phyloP scores from a whole-genome alignment of 1,140 invertebrate genomes.

The Periplaneta americana region DNA sequence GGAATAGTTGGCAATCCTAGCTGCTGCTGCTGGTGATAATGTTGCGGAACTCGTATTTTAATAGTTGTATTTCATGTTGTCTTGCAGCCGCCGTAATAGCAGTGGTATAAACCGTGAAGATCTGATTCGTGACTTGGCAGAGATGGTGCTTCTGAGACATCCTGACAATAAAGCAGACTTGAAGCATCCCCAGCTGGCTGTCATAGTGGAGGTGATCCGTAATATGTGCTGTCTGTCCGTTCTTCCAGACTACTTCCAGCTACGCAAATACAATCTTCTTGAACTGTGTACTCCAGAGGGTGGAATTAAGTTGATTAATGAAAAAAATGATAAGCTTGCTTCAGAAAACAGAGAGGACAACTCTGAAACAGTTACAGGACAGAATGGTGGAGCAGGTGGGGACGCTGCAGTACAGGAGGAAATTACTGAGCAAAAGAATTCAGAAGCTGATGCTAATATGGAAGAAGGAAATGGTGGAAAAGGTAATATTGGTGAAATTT shows the following conservation, averaged over 20 bases:
- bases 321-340: neutral
- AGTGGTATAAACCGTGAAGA: slow-evolving; percentile 60
- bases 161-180: slow-evolving; percentile 67
- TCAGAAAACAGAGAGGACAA: neutral
- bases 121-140: slow-evolving; percentile 64
- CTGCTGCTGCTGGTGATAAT: too few species aligned
- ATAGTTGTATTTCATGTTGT: slow-evolving; percentile 10
- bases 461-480: neutral
- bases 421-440: too few species aligned
- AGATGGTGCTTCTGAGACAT: slow-evolving; percentile 59
- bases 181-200: slow-evolving; percentile 65
- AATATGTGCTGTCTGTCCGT: slow-evolving; percentile 57
- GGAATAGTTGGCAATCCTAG: too few species aligned
- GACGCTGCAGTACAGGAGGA: neutral
- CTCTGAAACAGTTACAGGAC: neutral
- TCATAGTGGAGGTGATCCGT: slow-evolving; percentile 74
- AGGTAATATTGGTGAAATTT: neutral
- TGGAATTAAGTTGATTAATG: neutral
- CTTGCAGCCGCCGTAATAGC: slow-evolving; percentile 63
- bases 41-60: too few species aligned
- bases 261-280: slow-evolving; percentile 64
- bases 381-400: neutral
- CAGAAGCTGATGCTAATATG: too few species aligned
- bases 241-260: slow-evolving; percentile 56
- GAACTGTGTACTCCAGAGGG: slow-evolving; percentile 32